Percentiles rank a stretch among this genome's conserved stretches.
Evolutionary conservation across 2,888 invertebrate species (phyloP).

Genomic region (Anagyrus pseudococci): DNA sequence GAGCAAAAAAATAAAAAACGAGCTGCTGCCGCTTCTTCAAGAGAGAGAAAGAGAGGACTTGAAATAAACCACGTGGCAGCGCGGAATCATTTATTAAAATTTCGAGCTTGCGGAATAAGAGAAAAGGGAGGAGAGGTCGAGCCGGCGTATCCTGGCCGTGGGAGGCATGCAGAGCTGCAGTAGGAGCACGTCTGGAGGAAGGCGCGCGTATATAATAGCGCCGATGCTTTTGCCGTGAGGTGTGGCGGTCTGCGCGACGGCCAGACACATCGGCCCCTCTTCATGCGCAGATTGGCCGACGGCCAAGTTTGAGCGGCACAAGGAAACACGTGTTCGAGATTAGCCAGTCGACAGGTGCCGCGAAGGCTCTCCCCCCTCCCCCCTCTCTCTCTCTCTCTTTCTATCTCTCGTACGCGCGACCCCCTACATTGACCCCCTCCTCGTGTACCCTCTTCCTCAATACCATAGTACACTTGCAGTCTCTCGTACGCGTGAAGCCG

Average conservation of each 20-base stretch:
- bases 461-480: slow-evolving; percentile 43
- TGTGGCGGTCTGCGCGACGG: background rate
- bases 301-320: slow-evolving; percentile 49
- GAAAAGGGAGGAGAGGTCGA: too few relatives aligned
- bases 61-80: too few relatives aligned
- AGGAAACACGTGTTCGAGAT: slow-evolving; percentile 60
- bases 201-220: too few relatives aligned
- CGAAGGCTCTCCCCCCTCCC: background rate
- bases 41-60: too few relatives aligned
- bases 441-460: background rate
- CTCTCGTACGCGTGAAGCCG: slow-evolving; percentile 43
- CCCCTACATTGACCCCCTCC: background rate
- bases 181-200: too few relatives aligned
- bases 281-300: slow-evolving; percentile 44
- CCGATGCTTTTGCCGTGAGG: too few relatives aligned
- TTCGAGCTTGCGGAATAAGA: too few relatives aligned
- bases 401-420: background rate
- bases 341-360: slow-evolving; percentile 59
- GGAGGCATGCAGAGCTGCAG: too few relatives aligned
- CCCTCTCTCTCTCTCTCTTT: background rate
- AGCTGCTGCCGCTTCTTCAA: too few relatives aligned
- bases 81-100: too few relatives aligned
- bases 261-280: background rate
- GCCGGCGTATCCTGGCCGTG: too few relatives aligned
- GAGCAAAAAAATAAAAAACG: too few relatives aligned